Percentiles rank a stretch among this genome's conserved stretches.
Evolutionary conservation across 2,888 invertebrate genomes (phyloP).

Genomic region (Cryptophagus acutangulus): DNA sequence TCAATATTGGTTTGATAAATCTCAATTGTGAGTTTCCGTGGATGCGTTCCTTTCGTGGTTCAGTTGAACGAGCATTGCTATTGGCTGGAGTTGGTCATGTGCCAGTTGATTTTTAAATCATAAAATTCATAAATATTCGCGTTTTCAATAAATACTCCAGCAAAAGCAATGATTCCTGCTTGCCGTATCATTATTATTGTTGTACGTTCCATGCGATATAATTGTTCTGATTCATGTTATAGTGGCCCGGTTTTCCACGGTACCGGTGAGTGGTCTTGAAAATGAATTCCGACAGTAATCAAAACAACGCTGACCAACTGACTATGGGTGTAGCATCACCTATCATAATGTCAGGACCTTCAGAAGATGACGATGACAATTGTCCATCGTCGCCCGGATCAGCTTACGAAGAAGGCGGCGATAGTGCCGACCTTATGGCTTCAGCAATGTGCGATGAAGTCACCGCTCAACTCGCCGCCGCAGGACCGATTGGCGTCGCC

Average conservation of each 20-base stretch:
- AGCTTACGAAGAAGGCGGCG: conserved; percentile 71
- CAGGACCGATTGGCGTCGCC: conserved; percentile 92
- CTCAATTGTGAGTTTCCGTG: too few relatives aligned
- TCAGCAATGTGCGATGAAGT: conserved; percentile 89
- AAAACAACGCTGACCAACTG: conserved; percentile 56
- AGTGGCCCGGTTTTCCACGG: conserved; percentile 39
- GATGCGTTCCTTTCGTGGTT: too few relatives aligned
- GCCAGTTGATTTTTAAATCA: too few relatives aligned
- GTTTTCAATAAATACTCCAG: too few relatives aligned
- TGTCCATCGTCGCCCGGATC: conserved; percentile 77
- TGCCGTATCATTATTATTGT: too few relatives aligned
- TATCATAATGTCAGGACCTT: conserved; percentile 49
- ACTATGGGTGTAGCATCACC: conserved; percentile 58
- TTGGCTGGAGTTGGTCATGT: too few relatives aligned
- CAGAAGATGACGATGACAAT: conserved; percentile 77
- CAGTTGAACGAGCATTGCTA: too few relatives aligned
- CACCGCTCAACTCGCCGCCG: conserved; percentile 92
- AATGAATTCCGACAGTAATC: conserved; percentile 47
- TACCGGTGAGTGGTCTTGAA: conserved; percentile 43
- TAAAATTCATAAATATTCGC: too few relatives aligned
- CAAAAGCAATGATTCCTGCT: too few relatives aligned
- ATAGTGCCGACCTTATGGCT: conserved; percentile 78
- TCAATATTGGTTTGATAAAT: too few relatives aligned
- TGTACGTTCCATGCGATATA: too few relatives aligned
- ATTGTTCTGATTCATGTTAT: too few relatives aligned